Base-by-base conservation (phyloP, 2,113 vertebrate species). In the Arizona elegans region DNA sequence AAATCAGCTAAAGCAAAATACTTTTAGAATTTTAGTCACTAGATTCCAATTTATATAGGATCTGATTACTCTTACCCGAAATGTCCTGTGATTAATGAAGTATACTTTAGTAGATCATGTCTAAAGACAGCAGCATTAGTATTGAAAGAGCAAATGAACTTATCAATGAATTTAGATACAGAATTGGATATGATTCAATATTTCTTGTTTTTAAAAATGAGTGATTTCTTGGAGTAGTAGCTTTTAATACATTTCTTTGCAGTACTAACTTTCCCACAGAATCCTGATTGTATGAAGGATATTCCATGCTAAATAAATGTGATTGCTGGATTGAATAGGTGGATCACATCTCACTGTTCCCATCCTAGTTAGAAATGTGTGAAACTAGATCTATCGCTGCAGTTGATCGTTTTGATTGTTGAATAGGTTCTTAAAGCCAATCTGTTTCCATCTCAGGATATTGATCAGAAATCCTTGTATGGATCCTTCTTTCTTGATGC, bases 381-480 rank as follows among this genome's bases (percentile, higher is more conserved):
- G 95, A 91, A 96, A 95, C 90, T 88, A 93, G 92, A 94, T 93
- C 93, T 3, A 0, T 33, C 62, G 38, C 91, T 91, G 86, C 92
- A 92, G 1, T 87, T 43, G 26, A 70, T 92, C 91, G 54, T 92
- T 95, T 93, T 85, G 5, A 92, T 93, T 93, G 62, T 33, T 47
- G 75, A 91, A 92, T 91, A 62, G 26, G 19, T 5, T 75, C 17
- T 87, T 90, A 91, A 88, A 97, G 9, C 26, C 62, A 0, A 0
- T 24, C 70, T 95, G 93, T 90, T 92, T 91, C 95, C 62, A 54
- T 87, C 93, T 93, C 38, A 62, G 94, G 91, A 95, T 95, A 94
- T 92, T 92, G 96, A 91, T 92, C 93, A 94, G 94, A 95, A 97
- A 88, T 87, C 93, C 96, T 94, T 90, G 6, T 94, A 85, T 92